A percentile compares a stretch with the other conserved stretches of the same genome.
These are phyloP conservation scores for Paradoxurus hermaphroditus DNA, from an alignment of 2,113 vertebrate species.

Conservation along the genomic window DNA sequence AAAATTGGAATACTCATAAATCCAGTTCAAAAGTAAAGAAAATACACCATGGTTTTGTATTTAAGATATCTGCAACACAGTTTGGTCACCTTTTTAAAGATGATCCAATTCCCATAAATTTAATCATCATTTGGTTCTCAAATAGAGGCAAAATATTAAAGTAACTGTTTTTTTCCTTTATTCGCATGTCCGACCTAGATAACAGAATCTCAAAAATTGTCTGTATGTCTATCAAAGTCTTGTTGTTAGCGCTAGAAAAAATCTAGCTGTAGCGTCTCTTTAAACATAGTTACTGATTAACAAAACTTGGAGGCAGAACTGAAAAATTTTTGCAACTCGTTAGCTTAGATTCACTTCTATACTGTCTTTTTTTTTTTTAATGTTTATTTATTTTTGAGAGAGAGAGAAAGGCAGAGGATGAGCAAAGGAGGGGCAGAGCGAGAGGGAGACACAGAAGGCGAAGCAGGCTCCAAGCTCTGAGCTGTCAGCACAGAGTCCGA, in stretches of 20 bases:
- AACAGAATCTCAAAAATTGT: background rate
- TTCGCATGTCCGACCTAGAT: background rate
- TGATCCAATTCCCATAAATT: background rate
- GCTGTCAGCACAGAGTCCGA: too few relatives aligned
- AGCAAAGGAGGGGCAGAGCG: too few relatives aligned
- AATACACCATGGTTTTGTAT: background rate
- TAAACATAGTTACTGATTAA: background rate
- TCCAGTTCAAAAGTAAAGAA: background rate
- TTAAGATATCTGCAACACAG: background rate
- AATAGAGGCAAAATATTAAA: slow-evolving; percentile 18
- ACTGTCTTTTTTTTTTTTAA: too few relatives aligned
- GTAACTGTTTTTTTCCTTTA: background rate
- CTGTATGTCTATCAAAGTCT: background rate
- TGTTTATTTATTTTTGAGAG: too few relatives aligned
- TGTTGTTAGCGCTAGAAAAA: background rate
- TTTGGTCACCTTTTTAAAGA: background rate
- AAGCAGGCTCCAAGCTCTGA: too few relatives aligned
- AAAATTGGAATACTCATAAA: background rate
- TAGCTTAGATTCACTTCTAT: background rate
- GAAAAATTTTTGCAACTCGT: background rate
- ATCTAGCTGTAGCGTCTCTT: background rate
- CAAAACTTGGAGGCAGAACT: background rate
- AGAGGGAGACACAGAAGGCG: too few relatives aligned
- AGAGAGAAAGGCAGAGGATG: too few relatives aligned
- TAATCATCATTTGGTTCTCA: background rate